These are phyloP conservation scores for Bufotes viridis DNA, from an alignment of 2,797 vertebrate species.

Conservation along the genomic window DNA sequence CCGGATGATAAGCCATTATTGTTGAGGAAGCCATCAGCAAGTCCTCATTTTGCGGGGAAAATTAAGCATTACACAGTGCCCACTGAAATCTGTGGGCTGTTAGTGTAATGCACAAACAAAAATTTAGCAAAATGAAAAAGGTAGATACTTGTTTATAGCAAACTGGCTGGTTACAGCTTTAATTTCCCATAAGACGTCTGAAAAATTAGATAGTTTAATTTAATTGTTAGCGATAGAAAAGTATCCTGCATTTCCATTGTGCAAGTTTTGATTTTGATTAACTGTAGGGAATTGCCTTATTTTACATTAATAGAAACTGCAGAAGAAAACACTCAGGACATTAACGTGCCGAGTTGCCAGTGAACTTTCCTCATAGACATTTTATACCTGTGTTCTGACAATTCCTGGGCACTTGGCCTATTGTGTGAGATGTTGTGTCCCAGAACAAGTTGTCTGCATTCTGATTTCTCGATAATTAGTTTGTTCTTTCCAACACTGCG, in stretches of 20 bases:
- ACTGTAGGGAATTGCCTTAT: background rate
- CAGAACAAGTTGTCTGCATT: background rate
- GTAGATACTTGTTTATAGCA: no score
- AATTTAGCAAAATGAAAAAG: no score
- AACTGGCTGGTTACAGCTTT: no score
- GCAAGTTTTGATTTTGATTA: background rate
- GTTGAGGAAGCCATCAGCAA: no score
- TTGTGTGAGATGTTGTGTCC: background rate
- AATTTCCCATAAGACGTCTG: no score
- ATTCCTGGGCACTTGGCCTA: background rate
- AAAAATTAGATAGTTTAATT: background rate
- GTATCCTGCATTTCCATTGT: background rate
- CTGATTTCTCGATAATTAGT: background rate
- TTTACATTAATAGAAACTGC: background rate
- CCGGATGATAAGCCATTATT: no score
- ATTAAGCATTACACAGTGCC: no score
- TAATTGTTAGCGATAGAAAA: background rate
- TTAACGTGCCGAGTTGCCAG: background rate
- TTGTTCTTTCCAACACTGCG: conserved; percentile 5
- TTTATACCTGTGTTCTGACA: conserved; percentile 5
- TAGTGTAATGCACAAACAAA: no score
- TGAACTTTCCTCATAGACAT: background rate
- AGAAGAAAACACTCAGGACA: background rate
- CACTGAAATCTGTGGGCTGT: no score
- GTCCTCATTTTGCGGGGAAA: no score